Base-by-base conservation (phyloP, 1,140 invertebrate species). In the Bombus turneri region DNA sequence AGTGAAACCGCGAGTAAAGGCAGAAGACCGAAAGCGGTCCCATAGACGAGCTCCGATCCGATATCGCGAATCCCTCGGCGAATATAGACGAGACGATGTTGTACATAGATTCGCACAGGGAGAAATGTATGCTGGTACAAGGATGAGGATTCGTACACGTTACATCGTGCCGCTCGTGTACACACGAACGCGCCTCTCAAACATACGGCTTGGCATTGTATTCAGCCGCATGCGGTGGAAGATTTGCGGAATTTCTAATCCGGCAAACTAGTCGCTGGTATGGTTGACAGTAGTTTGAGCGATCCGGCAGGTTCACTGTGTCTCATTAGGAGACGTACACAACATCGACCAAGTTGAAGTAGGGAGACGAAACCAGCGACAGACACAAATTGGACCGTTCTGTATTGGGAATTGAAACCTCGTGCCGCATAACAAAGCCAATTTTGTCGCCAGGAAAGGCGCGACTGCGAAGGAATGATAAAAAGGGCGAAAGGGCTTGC, bases 311-410 rank as follows among this genome's bases (percentile, higher is more conserved):
- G 76, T 86, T 85, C 86, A 69, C 88, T 1, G 47, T 53, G 47
- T 53, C 47, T 91, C 88, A 83, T 91, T 91, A 90, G 76, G 81
- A 53, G 72, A 72, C 89, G 76, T 83, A 78, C 78, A 53, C 66
- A 66, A 12, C 75, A 62, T 68, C 66, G 39, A 39, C 34, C 34
- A 43, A 39, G 62, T 34, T 62, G 68, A 47, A 53, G 78, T 22
- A 69, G 69, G 43, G n/a, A 34, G 57, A 28, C 57, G 39, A 57
- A 64, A 73, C 72, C 78, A 85, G 66, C 69, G 88, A 74, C 82
- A 69, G 88, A 72, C 89, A 90, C 90, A 91, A 91, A 92, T 92
- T 92, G 88, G 87, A 79, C 74, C 53, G 81, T 80, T 83, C 86
- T 88, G 78, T 84, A 89, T 86, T 89, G 87, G 88, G 71, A 91